Conservation (phyloP, 1,140 invertebrate species). For the Pachypeltis micranthus region DNA sequence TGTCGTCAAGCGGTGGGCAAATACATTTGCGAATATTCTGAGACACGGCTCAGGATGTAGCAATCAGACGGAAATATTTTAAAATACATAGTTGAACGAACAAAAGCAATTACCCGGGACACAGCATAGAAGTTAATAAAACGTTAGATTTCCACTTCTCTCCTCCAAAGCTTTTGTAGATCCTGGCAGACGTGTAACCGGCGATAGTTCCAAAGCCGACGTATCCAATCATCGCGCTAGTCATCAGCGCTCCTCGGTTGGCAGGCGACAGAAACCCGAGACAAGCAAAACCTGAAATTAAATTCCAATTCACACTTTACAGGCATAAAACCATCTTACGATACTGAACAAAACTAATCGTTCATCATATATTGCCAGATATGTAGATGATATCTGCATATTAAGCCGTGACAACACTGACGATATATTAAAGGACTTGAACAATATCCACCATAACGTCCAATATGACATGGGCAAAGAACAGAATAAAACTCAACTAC, state of each 20-base stretch:
- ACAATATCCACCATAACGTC: no score
- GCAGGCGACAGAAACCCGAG: constrained; percentile 95
- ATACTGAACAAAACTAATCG: no score
- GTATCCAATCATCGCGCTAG: constrained; percentile 88
- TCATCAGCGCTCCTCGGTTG: constrained; percentile 96
- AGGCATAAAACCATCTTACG: no score
- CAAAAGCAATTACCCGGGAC: constrained; percentile 85
- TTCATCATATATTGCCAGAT: no score
- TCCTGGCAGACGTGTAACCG: constrained; percentile 87
- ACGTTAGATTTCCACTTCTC: constrained; percentile 98
- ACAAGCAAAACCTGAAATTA: constrained; percentile 76
- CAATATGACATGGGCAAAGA: no score
- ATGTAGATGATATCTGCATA: no score
- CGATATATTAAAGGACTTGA: no score
- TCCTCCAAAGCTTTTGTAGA: constrained; percentile 97
- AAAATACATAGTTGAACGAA: constrained; percentile 9
- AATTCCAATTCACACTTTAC: no score
- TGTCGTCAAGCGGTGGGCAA: no score
- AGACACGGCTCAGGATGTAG: neutral
- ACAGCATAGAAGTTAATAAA: constrained; percentile 85
- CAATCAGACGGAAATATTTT: neutral
- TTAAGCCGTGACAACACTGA: no score
- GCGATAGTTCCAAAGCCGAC: constrained; percentile 90
- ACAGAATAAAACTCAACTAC: no score
- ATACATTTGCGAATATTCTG: no score